Base-by-base conservation (phyloP, 2,797 vertebrate genomes). In the Sebastolobus alascanus region DNA sequence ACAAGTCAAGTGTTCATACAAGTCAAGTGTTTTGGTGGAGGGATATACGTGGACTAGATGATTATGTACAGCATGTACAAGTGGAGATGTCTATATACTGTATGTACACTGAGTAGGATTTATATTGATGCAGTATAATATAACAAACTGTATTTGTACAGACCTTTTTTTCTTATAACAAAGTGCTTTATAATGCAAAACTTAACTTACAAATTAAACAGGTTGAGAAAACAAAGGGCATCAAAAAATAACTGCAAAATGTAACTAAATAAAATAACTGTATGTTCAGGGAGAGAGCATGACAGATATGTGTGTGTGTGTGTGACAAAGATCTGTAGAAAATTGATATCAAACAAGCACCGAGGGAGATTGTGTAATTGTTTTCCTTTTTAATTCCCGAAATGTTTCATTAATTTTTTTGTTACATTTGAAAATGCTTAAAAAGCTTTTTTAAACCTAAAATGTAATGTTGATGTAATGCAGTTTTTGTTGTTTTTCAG, bases 181-280 rank as follows among this genome's bases (percentile, higher is more conserved):
- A 70, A 66, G 7, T 64, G 56, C 9, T 43, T 76, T 37, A 29
- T 18, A 61, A 50, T 18, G 40, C 1, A n/a, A 74, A 77, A 70
- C 10, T 22, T 68, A 78, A 55, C 5, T 1, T 7, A 31, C 20
- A 27, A 31, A 46, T 61, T 8, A 12, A 54, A 8, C 5, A 37
- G 5, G 52, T 13, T 63, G 18, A 58, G 16, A 40, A 52, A 18
- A 73, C 8, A 79, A 59, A 67, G 11, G 5, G 29, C 5, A 58
- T 29, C 2, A 33, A 72, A 40, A 72, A 27, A 58, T 1, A 68
- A 8, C 2, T 14, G 5, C 1, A 64, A 65, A 31, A 64, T 8
- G 4, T 29, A 50, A 14, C 50, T 60, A 4, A 73, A 60, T 50
- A 65, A 65, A 55, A 67, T 18, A 77, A 70, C 61, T 38, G 58